Evolutionary conservation across 1,140 invertebrate genomes (phyloP).

Genomic region (Triops cancriformis): DNA sequence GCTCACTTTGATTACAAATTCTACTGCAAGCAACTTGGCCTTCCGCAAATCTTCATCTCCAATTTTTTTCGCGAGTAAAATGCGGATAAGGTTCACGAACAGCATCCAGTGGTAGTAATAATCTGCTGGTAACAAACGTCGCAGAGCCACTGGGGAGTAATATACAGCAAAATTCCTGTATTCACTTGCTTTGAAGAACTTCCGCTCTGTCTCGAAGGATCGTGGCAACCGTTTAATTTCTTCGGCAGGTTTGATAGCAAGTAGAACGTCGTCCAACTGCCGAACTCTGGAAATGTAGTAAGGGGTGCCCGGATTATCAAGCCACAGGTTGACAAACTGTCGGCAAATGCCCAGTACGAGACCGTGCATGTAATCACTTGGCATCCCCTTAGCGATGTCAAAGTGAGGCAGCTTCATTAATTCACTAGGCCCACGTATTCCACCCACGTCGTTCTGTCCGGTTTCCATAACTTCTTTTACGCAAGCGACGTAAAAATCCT

Average conservation of each 20-base stretch:
- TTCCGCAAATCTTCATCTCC: background rate
- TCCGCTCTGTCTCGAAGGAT: constrained; percentile 1
- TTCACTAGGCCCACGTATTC: background rate
- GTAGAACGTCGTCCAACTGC: constrained; percentile 8
- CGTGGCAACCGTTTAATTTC: no score
- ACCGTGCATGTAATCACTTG: no score
- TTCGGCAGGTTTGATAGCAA: constrained; percentile 1
- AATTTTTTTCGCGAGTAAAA: constrained; percentile 3
- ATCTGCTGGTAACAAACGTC: no score
- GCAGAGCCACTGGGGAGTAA: constrained; percentile 20
- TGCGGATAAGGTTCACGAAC: constrained; percentile 12
- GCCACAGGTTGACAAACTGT: no score
- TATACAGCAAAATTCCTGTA: constrained; percentile 7
- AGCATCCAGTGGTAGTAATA: constrained; percentile 23
- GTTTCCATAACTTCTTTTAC: background rate
- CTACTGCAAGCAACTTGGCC: background rate
- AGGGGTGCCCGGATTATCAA: no score
- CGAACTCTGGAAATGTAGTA: constrained; percentile 4
- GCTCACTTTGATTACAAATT: background rate
- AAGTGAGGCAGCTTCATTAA: constrained; percentile 13
- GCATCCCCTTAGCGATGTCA: no score
- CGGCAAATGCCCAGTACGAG: no score
- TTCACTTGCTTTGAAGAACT: constrained; percentile 17
- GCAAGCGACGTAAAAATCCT: background rate
- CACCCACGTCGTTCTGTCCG: background rate